These are phyloP conservation scores for Cnemophilus loriae DNA, from an alignment of 2,113 vertebrate genomes.

Conservation along the genomic window DNA sequence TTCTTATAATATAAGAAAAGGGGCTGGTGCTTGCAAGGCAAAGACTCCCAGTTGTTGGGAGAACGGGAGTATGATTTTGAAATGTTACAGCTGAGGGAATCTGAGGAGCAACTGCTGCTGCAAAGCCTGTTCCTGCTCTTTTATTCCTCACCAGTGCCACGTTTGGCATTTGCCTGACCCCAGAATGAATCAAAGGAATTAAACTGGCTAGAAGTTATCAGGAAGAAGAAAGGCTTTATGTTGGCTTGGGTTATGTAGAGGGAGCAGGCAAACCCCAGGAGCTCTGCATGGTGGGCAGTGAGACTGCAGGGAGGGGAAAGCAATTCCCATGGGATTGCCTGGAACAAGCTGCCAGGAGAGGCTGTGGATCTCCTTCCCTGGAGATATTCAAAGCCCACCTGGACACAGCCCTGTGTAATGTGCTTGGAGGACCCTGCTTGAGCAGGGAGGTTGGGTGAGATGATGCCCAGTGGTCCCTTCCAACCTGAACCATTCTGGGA, in stretches of 20 bases:
- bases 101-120: not conserved
- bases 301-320: not conserved
- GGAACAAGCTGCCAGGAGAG: not conserved
- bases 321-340: not conserved
- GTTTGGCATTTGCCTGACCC: not conserved
- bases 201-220: not conserved
- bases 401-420: not conserved
- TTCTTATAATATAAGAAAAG: not conserved
- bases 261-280: not conserved
- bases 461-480: not conserved
- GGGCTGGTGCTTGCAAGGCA: not conserved
- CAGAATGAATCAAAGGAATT: not conserved
- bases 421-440: not conserved
- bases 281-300: not conserved
- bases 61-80: not conserved
- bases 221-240: not conserved
- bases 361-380: not conserved
- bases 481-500: not conserved
- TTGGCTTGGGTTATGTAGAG: not conserved
- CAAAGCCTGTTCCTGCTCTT: not conserved
- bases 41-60: not conserved
- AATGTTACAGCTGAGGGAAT: not conserved
- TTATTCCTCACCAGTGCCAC: not conserved
- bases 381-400: not conserved
- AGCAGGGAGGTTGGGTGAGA: not conserved